phyloP scores from a whole-genome alignment of 2,113 vertebrate species.

The Haemorhous mexicanus region DNA sequence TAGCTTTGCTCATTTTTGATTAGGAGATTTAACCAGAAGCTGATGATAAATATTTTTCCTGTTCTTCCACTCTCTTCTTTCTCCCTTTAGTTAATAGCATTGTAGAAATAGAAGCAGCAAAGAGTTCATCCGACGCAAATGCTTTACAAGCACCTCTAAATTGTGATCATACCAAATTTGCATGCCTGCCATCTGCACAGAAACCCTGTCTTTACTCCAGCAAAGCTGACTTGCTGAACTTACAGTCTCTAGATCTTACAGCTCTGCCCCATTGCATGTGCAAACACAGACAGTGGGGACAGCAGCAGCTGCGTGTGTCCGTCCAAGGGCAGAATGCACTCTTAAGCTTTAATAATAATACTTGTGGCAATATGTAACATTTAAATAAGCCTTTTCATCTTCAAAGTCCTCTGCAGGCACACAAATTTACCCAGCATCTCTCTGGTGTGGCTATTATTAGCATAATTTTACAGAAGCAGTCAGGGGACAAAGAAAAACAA shows the following conservation, averaged over 20 bases:
- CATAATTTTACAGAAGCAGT: background rate
- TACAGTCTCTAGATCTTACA: background rate
- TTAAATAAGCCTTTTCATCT: constrained; percentile 46
- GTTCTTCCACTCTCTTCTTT: background rate
- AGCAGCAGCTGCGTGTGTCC: background rate
- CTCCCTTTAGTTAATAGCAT: background rate
- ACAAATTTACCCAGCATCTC: background rate
- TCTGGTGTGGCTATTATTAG: constrained; percentile 1
- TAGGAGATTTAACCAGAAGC: background rate
- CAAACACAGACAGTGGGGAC: background rate
- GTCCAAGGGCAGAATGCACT: background rate
- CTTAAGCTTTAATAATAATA: constrained; percentile 24
- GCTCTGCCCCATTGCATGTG: background rate
- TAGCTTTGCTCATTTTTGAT: background rate
- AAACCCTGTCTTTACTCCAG: constrained; percentile 15
- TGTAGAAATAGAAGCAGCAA: background rate
- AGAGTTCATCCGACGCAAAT: background rate
- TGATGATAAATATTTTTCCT: background rate
- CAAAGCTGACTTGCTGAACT: constrained; percentile 12
- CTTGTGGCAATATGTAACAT: background rate
- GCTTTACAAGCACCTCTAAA: constrained; percentile 35
- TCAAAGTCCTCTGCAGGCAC: constrained; percentile 13
- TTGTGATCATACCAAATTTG: constrained; percentile 32
- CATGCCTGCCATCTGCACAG: constrained; percentile 47
- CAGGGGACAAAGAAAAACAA: background rate